A percentile compares a stretch with the other conserved stretches of the same genome.
These are phyloP conservation scores for Standfussiana lucernea DNA, from an alignment of 2,888 invertebrate species.

Conservation along the genomic window DNA sequence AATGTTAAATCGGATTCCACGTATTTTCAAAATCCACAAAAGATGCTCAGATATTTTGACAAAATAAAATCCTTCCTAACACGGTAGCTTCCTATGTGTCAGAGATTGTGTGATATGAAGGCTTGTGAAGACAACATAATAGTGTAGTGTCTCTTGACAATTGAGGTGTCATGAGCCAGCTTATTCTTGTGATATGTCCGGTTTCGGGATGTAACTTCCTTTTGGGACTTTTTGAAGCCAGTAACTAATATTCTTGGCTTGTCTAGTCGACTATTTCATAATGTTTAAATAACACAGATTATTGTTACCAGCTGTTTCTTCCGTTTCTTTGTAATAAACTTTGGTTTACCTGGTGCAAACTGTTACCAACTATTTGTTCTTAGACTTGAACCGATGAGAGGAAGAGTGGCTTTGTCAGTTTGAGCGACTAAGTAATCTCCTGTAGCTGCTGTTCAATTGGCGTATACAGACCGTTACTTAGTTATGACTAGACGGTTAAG, in stretches of 20 bases:
- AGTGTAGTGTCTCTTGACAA: constrained; percentile 14
- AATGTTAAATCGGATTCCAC: neutral
- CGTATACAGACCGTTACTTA: neutral
- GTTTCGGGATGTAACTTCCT: constrained; percentile 5
- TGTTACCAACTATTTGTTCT: neutral
- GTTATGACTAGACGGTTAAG: neutral
- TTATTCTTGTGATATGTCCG: constrained; percentile 28
- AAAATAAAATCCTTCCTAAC: neutral
- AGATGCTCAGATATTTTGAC: neutral
- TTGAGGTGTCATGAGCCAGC: constrained; percentile 41
- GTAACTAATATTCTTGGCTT: no score
- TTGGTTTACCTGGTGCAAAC: no score
- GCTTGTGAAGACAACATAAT: constrained; percentile 7
- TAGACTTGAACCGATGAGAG: neutral
- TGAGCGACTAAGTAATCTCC: neutral
- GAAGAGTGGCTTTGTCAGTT: neutral
- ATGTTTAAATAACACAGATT: neutral
- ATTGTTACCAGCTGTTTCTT: neutral
- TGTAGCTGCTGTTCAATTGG: neutral
- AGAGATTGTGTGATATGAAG: neutral
- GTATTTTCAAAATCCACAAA: neutral
- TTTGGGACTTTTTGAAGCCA: constrained; percentile 11
- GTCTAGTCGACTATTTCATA: neutral
- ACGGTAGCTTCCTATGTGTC: neutral
- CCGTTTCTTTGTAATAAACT: no score